A percentile compares a stretch with the other conserved stretches of the same genome.
phyloP scores from a whole-genome alignment of 1,140 invertebrate species.

The Parapsyche elsis region DNA sequence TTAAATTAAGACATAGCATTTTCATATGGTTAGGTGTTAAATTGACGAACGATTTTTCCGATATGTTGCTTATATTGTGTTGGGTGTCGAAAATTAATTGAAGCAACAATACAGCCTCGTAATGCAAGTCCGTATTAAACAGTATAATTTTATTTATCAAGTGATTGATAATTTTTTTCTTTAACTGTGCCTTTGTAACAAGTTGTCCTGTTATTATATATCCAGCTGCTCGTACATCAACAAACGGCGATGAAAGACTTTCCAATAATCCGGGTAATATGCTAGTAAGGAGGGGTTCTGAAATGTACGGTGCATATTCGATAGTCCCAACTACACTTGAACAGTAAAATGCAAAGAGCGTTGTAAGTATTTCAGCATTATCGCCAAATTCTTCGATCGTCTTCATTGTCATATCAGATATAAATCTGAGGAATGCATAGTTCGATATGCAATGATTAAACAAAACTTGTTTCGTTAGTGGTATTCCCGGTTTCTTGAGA shows the following conservation, averaged over 20 bases:
- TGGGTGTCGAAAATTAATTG: slow-evolving; percentile 73
- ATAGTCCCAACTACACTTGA: slow-evolving; percentile 77
- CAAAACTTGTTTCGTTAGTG: slow-evolving; percentile 77
- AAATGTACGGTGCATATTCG: slow-evolving; percentile 67
- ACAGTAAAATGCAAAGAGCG: slow-evolving; percentile 82
- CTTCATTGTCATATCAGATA: slow-evolving; percentile 76
- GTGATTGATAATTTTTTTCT: slow-evolving; percentile 70
- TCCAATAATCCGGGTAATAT: slow-evolving; percentile 77
- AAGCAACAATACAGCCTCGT: slow-evolving; percentile 71
- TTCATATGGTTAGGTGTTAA: slow-evolving; percentile 63
- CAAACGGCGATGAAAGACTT: slow-evolving; percentile 74
- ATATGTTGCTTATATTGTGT: slow-evolving; percentile 65
- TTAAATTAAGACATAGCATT: slow-evolving; percentile 67
- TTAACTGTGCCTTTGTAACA: slow-evolving; percentile 73
- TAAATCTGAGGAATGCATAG: slow-evolving; percentile 76
- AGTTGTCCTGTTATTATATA: slow-evolving; percentile 81
- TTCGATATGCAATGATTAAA: slow-evolving; percentile 78
- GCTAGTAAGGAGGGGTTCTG: slow-evolving; percentile 76
- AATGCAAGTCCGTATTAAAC: slow-evolving; percentile 65
- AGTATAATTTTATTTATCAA: slow-evolving; percentile 73
- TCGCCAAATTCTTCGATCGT: slow-evolving; percentile 74
- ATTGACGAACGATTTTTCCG: slow-evolving; percentile 66
- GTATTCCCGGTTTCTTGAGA: slow-evolving; percentile 78
- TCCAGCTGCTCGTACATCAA: slow-evolving; percentile 77
- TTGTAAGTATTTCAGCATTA: slow-evolving; percentile 71